Percentiles rank a stretch among this genome's conserved stretches.
Conservation (phyloP, 2,888 invertebrate species). For the Chrysodeixis includens region DNA sequence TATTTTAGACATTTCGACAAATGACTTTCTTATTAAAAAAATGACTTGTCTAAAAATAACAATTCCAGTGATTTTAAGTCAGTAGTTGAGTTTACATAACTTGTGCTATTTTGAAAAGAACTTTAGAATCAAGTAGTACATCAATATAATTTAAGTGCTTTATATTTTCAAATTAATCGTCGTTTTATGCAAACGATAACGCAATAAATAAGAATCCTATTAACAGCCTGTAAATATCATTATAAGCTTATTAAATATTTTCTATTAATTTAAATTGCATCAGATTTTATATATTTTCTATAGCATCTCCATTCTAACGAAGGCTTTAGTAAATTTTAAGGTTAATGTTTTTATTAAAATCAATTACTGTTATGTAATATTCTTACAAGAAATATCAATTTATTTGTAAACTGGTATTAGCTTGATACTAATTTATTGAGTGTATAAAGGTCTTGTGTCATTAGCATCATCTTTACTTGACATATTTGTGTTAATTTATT, state of each 20-base stretch:
- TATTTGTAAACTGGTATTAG: not conserved
- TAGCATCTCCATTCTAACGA: not conserved
- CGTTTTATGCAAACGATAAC: too few relatives aligned
- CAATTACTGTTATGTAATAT: not conserved
- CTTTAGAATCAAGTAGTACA: too few relatives aligned
- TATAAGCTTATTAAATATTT: conserved; percentile 7
- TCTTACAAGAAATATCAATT: not conserved
- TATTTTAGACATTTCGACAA: conserved; percentile 3
- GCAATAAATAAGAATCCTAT: conserved; percentile 3
- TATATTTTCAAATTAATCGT: too few relatives aligned
- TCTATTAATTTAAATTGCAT: not conserved
- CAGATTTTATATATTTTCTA: not conserved
- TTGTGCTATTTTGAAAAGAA: too few relatives aligned
- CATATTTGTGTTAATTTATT: not conserved
- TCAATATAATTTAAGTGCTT: too few relatives aligned
- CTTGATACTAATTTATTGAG: not conserved
- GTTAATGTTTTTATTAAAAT: conserved; percentile 3
- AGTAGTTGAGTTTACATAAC: too few relatives aligned
- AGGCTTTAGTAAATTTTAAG: not conserved
- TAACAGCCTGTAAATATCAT: conserved; percentile 8
- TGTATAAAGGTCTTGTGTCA: not conserved
- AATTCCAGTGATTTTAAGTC: too few relatives aligned
- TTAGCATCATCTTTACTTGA: not conserved
- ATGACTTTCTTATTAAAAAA: not conserved
- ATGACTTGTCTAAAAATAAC: too few relatives aligned